Evolutionary conservation across 2,797 vertebrate species (phyloP).

Genomic region (Oreortyx pictus): DNA sequence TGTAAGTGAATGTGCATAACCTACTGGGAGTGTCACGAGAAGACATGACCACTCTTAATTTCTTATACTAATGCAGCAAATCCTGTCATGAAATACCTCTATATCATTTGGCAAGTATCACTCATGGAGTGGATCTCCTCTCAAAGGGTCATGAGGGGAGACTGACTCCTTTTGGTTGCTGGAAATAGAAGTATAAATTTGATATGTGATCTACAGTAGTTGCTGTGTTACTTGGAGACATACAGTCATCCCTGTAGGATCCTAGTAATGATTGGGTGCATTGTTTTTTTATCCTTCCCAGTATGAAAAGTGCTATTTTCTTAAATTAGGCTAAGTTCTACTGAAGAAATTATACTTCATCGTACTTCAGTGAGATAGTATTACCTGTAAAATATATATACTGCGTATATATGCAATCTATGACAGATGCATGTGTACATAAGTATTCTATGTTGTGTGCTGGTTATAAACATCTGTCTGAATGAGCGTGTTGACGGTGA

Average conservation of each 20-base stretch:
- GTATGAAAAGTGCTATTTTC: background rate
- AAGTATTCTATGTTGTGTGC: background rate
- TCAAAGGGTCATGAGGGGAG: background rate
- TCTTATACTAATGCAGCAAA: constrained; percentile 6
- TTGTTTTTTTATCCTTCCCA: background rate
- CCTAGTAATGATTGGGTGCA: background rate
- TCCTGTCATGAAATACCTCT: constrained; percentile 9
- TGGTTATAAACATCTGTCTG: constrained; percentile 39
- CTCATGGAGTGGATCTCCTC: background rate
- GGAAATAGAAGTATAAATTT: background rate
- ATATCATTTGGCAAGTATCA: background rate
- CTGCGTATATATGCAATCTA: background rate
- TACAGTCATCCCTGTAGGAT: background rate
- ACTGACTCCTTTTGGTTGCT: constrained; percentile 36
- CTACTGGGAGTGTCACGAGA: constrained; percentile 6
- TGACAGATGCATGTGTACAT: background rate
- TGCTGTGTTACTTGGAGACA: background rate
- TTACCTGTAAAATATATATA: background rate
- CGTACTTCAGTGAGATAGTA: background rate
- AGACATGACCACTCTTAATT: background rate
- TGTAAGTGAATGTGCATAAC: background rate
- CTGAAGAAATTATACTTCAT: background rate
- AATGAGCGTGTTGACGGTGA: constrained; percentile 47
- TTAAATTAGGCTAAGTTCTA: background rate
- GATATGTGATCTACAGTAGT: background rate